A percentile compares a stretch with the other conserved stretches of the same genome.
phyloP scores from a whole-genome alignment of 2,113 vertebrate species.

The Aphyosemion australe region DNA sequence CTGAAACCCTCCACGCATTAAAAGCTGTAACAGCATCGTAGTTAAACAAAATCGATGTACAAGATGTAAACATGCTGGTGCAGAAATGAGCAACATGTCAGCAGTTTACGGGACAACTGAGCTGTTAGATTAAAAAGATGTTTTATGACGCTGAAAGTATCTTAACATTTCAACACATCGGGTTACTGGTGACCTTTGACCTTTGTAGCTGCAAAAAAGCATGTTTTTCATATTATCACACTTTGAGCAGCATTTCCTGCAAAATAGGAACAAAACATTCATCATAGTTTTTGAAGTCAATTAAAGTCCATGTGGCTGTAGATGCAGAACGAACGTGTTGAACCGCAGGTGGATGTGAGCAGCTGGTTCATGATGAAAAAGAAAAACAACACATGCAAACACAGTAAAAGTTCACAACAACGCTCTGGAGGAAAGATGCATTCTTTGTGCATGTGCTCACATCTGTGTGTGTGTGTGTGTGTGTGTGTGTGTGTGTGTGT shows the following conservation, averaged over 20 bases:
- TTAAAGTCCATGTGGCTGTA: background rate
- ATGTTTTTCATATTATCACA: background rate
- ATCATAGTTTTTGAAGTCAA: background rate
- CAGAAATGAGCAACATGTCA: no score
- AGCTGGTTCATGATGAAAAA: background rate
- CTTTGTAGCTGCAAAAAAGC: no score
- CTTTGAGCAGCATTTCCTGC: background rate
- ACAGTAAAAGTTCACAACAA: slow-evolving; percentile 15
- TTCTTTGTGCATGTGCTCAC: slow-evolving; percentile 31
- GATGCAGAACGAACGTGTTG: background rate
- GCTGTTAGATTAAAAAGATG: background rate
- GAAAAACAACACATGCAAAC: slow-evolving; percentile 1
- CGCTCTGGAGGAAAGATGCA: slow-evolving; percentile 15
- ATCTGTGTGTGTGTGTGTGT: slow-evolving; percentile 42
- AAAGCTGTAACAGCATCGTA: no score
- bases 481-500: slow-evolving; percentile 33
- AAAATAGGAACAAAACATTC: background rate
- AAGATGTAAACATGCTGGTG: no score
- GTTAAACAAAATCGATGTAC: no score
- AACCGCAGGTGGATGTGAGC: slow-evolving; percentile 1
- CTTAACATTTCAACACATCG: background rate
- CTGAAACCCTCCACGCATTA: no score
- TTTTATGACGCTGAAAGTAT: background rate
- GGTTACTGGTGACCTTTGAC: no score
- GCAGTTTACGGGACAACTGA: no score